Base-by-base conservation (phyloP, 1,140 invertebrate species). In the Diorhabda sublineata region DNA sequence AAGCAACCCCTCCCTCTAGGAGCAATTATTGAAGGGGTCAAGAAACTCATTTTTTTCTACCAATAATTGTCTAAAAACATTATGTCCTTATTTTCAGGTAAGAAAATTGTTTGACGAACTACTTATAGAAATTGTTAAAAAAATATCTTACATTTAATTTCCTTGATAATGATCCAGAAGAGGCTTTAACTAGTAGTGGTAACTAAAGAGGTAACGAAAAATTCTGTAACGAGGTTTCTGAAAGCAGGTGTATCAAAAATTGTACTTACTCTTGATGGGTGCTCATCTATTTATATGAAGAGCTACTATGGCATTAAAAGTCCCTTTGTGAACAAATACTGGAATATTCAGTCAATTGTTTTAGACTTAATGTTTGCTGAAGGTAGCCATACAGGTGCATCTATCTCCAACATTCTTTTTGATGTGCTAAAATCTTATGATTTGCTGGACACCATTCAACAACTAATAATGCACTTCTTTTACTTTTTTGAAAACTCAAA, bases 201-300 rank as follows among this genome's bases (percentile, higher is more conserved):
- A 52, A 5, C 45, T 52, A 6, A 52, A 52, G 45, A 52, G 1
- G 2, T 52, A 52, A 52, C 8, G 45, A 62, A 62, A 42, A 62
- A 45, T 62, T 45, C 61, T 62, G 43, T 62, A 62, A 42, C 43
- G 61, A 62, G 61, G 11, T 62, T 42, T 45, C 61, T 62, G 61
- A 62, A 62, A 62, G 42, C 61, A 62, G 42, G 61, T 62, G 61
- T 3, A 62, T 62, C 61, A 62, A 62, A 62, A 62, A 62, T 62
- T 42, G 11, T n/a, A 42, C 52, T 62, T n/a, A 62, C 61, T 42
- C 11, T 62, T 62, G 11, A 62, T 62, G 61, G 61, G 43, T 62
- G 61, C 5, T 62, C 61, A 62, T 62, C 61, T 62, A 62, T 62
- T 62, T 5, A 6, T 62, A 62, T 62, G 61, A 62, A 62, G 61